These are phyloP conservation scores for Meloidogyne chitwoodi DNA, from an alignment of 1,140 invertebrate species.

Conservation along the genomic window DNA sequence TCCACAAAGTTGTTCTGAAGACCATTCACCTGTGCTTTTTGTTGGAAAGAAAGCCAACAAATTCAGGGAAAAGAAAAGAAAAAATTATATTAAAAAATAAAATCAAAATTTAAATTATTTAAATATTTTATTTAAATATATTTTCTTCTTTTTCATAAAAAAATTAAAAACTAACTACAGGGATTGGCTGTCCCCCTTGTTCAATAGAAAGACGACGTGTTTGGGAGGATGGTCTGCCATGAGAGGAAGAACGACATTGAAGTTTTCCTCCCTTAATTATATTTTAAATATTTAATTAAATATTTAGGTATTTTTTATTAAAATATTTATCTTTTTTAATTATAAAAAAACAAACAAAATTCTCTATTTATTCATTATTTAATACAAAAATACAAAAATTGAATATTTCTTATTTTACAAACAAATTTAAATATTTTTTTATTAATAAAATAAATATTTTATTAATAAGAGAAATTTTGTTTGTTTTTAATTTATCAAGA, in stretches of 20 bases:
- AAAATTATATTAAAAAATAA: no score
- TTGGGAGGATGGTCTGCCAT: constrained; percentile 1
- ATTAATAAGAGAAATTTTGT: background rate
- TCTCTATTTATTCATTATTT: background rate
- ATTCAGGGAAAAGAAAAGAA: constrained; percentile 7
- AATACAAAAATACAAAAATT: background rate
- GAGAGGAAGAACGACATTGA: constrained; percentile 17
- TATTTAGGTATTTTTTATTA: background rate
- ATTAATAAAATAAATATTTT: background rate
- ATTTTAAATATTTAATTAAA: background rate
- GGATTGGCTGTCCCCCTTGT: constrained; percentile 18
- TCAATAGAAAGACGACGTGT: background rate
- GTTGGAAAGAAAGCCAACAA: constrained; percentile 17
- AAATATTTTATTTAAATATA: background rate
- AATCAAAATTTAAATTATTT: background rate
- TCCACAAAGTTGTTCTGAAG: background rate
- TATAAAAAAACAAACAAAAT: background rate
- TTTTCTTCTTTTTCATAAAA: background rate
- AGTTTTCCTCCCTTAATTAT: background rate
- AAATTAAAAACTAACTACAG: constrained; percentile 10
- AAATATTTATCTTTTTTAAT: background rate
- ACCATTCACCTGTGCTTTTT: constrained; percentile 18
- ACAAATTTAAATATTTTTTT: background rate
- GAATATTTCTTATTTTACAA: background rate
- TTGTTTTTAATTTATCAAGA: background rate